phyloP scores from a whole-genome alignment of 1,140 invertebrate genomes.

The Proales similis region DNA sequence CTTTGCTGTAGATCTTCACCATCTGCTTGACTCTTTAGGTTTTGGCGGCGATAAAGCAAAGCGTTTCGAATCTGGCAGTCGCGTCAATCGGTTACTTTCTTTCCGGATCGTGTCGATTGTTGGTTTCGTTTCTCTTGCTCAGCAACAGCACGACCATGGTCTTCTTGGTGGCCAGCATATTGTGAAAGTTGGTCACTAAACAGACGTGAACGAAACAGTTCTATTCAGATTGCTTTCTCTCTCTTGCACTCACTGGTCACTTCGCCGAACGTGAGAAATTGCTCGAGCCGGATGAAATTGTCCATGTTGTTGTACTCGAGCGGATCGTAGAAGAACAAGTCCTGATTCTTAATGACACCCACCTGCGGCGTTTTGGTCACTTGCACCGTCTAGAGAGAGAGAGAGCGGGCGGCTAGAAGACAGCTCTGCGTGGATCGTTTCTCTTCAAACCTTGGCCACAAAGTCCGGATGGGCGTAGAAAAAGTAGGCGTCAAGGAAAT shows the following conservation, averaged over 20 bases:
- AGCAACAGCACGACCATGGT: conserved; percentile 8
- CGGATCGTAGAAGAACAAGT: conserved; percentile 1
- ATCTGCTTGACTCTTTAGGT: conserved; percentile 18
- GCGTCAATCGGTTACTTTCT: conserved; percentile 3
- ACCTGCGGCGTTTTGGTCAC: conserved; percentile 13
- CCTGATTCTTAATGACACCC: conserved; percentile 30
- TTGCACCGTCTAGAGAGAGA: background rate
- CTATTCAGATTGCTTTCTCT: background rate
- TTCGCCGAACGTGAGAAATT: conserved; percentile 26
- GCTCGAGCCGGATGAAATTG: conserved; percentile 24
- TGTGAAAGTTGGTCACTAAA: conserved; percentile 29
- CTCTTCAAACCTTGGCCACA: conserved; percentile 5
- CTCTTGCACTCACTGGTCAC: background rate
- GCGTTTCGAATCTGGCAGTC: background rate
- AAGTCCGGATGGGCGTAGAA: conserved; percentile 19
- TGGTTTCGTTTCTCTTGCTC: conserved; percentile 4
- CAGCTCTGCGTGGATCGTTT: background rate
- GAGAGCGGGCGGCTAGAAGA: background rate
- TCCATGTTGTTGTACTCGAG: conserved; percentile 15
- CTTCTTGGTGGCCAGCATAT: conserved; percentile 27
- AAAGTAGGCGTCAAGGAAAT: conserved; percentile 38
- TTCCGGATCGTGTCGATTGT: conserved; percentile 9
- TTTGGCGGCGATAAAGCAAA: background rate
- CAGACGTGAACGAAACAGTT: background rate
- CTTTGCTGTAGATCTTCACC: conserved; percentile 9